These are phyloP conservation scores for Hippocampus comes DNA, from an alignment of 2,113 vertebrate genomes.

Conservation along the genomic window DNA sequence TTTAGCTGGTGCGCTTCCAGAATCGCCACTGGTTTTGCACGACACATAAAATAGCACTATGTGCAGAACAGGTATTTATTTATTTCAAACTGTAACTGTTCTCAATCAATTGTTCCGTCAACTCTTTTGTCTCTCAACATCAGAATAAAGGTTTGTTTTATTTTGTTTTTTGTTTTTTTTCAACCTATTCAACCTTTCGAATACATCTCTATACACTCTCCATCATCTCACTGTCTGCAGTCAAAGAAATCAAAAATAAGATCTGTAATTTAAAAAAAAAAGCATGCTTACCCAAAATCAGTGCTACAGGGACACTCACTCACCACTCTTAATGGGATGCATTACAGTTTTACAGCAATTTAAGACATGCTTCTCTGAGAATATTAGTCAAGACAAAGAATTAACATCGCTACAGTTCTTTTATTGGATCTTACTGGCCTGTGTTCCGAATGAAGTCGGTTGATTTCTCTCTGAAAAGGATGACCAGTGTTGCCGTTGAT, in stretches of 20 bases:
- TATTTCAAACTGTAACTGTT: slow-evolving; percentile 2
- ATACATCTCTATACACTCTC: background rate
- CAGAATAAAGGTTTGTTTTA: background rate
- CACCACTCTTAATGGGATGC: background rate
- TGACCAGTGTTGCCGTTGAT: slow-evolving; percentile 6
- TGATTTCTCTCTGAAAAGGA: slow-evolving; percentile 3
- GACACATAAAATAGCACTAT: background rate
- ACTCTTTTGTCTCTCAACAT: slow-evolving; percentile 1
- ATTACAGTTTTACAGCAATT: background rate
- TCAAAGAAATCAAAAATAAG: background rate
- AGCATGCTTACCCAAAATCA: too few relatives aligned
- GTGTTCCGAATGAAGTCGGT: background rate
- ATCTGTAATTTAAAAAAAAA: background rate
- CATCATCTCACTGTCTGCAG: background rate
- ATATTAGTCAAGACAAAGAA: background rate
- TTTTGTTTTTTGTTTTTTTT: background rate
- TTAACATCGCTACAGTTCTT: background rate
- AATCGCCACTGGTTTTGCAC: slow-evolving; percentile 6
- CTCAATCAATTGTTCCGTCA: background rate
- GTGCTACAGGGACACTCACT: too few relatives aligned
- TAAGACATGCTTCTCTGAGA: background rate
- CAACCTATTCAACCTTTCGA: background rate
- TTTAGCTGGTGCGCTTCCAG: slow-evolving; percentile 2
- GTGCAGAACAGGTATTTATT: slow-evolving; percentile 1
- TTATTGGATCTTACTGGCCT: background rate